Percentiles rank a stretch among this genome's conserved stretches.
Conservation (phyloP, 2,797 vertebrate species). For the Eptatretus atami region DNA sequence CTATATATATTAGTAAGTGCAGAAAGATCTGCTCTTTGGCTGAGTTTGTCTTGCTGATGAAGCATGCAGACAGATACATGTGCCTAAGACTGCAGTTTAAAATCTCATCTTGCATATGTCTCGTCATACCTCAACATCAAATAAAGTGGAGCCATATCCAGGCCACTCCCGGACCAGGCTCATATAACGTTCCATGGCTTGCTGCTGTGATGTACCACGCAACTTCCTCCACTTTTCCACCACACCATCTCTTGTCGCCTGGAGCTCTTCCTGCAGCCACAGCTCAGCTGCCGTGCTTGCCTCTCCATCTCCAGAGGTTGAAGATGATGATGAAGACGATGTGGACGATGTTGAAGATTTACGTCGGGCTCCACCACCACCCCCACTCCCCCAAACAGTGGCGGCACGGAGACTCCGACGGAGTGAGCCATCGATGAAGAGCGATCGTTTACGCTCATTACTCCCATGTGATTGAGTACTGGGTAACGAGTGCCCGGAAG, state of each 20-base stretch:
- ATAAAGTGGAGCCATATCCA: constrained; percentile 56
- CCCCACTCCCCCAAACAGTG: not conserved
- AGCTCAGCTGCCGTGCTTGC: constrained; percentile 49
- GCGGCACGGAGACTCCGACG: constrained; percentile 21
- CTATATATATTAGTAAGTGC: too few species aligned
- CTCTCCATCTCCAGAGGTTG: constrained; percentile 45
- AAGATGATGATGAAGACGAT: constrained; percentile 10
- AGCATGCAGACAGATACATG: too few species aligned
- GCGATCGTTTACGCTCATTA: constrained; percentile 41
- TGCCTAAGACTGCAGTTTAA: not conserved
- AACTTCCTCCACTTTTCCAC: constrained; percentile 48
- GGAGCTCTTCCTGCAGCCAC: constrained; percentile 74
- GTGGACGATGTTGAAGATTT: not conserved
- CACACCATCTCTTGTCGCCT: constrained; percentile 37
- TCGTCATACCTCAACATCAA: constrained; percentile 42
- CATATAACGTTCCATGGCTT: constrained; percentile 75
- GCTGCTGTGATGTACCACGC: constrained; percentile 40
- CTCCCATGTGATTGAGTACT: constrained; percentile 31
- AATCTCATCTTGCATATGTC: not conserved
- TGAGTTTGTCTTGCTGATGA: too few species aligned
- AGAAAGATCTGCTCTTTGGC: too few species aligned
- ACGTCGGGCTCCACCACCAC: not conserved
- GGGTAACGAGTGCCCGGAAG: too few species aligned
- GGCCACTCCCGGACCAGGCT: constrained; percentile 51
- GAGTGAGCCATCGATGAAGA: constrained; percentile 52